Conservation (phyloP, 2,888 invertebrate genomes). For the Dilophus febrilis region DNA sequence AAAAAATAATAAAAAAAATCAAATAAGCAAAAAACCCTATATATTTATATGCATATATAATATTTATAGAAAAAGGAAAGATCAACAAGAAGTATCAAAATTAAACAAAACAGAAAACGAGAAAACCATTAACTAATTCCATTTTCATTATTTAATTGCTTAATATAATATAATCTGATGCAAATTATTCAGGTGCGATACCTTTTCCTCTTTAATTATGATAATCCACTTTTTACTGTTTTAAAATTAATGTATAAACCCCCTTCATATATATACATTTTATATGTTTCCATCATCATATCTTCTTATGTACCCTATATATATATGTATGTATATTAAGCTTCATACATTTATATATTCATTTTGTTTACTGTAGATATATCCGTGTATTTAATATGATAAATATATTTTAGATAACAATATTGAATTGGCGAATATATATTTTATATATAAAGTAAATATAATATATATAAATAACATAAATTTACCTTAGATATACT, state of each 20-base stretch:
- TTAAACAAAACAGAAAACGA: too few relatives aligned
- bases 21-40: too few relatives aligned
- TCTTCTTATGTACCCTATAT: neutral
- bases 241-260: neutral
- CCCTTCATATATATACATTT: neutral
- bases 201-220: conserved; percentile 6
- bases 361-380: neutral
- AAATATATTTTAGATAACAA: neutral
- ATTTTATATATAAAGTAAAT: neutral
- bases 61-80: too few relatives aligned
- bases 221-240: conserved; percentile 5
- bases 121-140: neutral
- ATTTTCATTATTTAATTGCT: conserved; percentile 5
- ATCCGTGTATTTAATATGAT: neutral
- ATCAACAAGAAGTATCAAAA: too few relatives aligned
- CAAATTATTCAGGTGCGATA: conserved; percentile 6
- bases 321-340: neutral
- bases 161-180: conserved; percentile 6
- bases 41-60: too few relatives aligned
- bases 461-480: neutral
- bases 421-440: neutral
- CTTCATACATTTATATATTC: neutral
- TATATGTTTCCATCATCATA: neutral
- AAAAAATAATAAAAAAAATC: too few relatives aligned
- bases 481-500: neutral